Percentiles rank a stretch among this genome's conserved stretches.
Conservation (phyloP, 2,113 vertebrate genomes). For the Phoenicopterus ruber region DNA sequence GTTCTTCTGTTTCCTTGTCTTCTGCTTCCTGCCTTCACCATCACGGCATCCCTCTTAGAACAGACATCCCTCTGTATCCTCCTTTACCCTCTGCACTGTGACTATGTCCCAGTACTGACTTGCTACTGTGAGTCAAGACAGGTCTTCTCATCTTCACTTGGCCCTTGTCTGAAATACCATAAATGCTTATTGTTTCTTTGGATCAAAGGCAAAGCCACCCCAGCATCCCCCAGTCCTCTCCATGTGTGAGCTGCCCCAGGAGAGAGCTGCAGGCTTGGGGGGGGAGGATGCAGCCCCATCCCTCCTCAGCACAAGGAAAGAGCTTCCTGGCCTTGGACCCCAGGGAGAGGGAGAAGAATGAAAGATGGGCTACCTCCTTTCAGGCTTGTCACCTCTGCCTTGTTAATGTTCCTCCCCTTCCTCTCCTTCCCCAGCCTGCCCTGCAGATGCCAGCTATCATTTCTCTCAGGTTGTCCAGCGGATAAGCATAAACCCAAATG, state of each 20-base stretch:
- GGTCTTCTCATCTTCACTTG: background rate
- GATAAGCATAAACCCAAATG: background rate
- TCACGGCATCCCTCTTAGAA: background rate
- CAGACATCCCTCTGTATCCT: background rate
- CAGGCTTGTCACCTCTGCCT: background rate
- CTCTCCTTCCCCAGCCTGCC: accelerated
- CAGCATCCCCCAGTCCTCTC: background rate
- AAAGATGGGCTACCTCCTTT: background rate
- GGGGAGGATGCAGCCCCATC: background rate
- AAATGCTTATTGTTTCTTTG: background rate
- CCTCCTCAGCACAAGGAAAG: background rate
- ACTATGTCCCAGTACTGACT: background rate
- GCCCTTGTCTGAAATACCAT: background rate
- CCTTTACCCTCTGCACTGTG: background rate
- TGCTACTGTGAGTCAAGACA: background rate
- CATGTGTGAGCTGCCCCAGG: background rate
- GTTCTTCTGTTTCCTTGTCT: background rate
- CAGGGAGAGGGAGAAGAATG: background rate
- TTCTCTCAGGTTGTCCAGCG: accelerated
- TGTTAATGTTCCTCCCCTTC: background rate
- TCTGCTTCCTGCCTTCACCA: background rate
- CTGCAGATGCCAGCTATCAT: background rate
- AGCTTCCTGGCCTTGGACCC: background rate
- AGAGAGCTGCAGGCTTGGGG: background rate
- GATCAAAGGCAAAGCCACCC: background rate